A percentile compares a stretch with the other conserved stretches of the same genome.
These are phyloP conservation scores for Acrocyrtus sp. DNA, from an alignment of 2,888 invertebrate genomes.

Conservation along the genomic window DNA sequence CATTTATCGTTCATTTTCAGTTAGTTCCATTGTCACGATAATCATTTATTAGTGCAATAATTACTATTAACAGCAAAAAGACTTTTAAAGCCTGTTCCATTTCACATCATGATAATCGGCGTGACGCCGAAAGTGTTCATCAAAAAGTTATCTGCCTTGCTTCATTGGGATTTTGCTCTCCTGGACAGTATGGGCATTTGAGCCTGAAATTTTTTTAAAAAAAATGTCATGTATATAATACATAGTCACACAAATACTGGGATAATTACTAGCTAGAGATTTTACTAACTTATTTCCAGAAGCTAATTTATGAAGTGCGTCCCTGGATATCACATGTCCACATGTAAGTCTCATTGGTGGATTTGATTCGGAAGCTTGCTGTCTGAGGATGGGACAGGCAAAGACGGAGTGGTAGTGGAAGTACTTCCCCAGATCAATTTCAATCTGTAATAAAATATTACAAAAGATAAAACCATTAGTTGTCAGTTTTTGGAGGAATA, in stretches of 20 bases:
- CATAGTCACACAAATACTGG: too few species aligned
- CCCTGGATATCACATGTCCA: constrained; percentile 97
- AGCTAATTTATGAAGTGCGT: constrained; percentile 95
- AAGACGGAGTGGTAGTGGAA: constrained; percentile 97
- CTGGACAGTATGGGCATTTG: constrained; percentile 99
- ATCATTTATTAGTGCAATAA: too few species aligned
- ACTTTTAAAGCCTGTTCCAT: too few species aligned
- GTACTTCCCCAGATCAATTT: constrained; percentile 91
- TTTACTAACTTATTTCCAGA: constrained; percentile 86
- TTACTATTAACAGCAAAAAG: too few species aligned
- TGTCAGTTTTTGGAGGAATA: background rate
- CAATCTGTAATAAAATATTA: constrained; percentile 76
- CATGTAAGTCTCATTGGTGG: constrained; percentile 97
- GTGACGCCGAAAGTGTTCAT: too few species aligned
- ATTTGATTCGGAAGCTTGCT: constrained; percentile 94
- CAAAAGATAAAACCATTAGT: background rate
- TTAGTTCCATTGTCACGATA: too few species aligned
- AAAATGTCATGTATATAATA: too few species aligned
- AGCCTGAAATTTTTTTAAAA: constrained; percentile 81
- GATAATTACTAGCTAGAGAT: constrained; percentile 1
- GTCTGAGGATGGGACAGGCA: constrained; percentile 97
- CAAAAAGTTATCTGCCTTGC: constrained; percentile 94
- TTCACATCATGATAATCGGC: too few species aligned
- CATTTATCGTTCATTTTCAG: too few species aligned
- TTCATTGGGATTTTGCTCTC: constrained; percentile 93